phyloP scores from a whole-genome alignment of 2,888 invertebrate species.

The Caenorhabditis drosophilae region DNA sequence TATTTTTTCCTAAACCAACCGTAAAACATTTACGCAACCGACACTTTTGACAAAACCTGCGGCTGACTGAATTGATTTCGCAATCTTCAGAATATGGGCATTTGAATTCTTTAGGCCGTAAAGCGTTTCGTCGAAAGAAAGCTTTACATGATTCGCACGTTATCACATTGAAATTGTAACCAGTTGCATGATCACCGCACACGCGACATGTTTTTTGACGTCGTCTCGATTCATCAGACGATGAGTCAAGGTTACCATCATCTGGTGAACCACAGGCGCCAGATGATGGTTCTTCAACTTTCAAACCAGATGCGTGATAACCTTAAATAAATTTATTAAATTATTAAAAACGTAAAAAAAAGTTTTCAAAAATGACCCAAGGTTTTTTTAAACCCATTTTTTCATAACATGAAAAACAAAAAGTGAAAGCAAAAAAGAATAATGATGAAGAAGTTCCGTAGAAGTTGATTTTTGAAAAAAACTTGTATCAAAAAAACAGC shows the following conservation, averaged over 20 bases:
- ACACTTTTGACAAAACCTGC: constrained; percentile 91
- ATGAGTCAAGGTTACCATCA: constrained; percentile 35
- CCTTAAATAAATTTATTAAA: constrained; percentile 17
- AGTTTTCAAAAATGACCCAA: too few species aligned
- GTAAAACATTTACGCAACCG: constrained; percentile 88
- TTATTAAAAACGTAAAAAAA: too few species aligned
- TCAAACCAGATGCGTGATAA: constrained; percentile 31
- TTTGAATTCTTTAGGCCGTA: constrained; percentile 78
- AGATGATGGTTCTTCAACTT: constrained; percentile 37
- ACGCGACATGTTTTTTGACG: constrained; percentile 65
- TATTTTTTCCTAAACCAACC: constrained; percentile 75
- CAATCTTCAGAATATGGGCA: constrained; percentile 67
- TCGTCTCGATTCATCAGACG: constrained; percentile 45
- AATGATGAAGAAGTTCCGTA: too few species aligned
- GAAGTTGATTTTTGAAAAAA: too few species aligned
- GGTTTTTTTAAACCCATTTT: too few species aligned
- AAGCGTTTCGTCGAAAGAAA: constrained; percentile 90
- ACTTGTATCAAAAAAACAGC: too few species aligned
- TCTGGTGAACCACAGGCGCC: constrained; percentile 44
- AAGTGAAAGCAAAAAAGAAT: too few species aligned
- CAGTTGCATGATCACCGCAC: constrained; percentile 67
- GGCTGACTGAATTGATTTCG: constrained; percentile 63
- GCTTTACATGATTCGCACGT: constrained; percentile 88
- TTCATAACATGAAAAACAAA: too few species aligned
- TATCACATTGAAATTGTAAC: constrained; percentile 67